Percentiles rank a stretch among this genome's conserved stretches.
phyloP scores from a whole-genome alignment of 2,888 invertebrate species.

The Drosophila peninsularis region DNA sequence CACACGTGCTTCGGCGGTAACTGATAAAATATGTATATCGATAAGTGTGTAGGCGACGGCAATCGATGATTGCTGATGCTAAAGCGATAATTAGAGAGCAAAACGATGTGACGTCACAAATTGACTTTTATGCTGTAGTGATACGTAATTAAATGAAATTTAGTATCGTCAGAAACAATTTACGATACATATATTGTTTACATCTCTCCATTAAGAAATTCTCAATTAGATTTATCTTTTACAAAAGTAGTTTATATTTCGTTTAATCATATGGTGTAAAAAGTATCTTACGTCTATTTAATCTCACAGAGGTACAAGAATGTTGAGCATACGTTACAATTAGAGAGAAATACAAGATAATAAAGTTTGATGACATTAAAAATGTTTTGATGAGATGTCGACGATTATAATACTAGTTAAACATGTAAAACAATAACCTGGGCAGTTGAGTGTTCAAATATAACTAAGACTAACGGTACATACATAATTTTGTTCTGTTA shows the following conservation, averaged over 20 bases:
- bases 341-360: conserved; percentile 11
- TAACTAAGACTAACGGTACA: conserved; percentile 14
- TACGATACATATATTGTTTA: accelerated
- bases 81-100: conserved; percentile 9
- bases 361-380: conserved; percentile 26
- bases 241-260: conserved; percentile 27
- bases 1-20: conserved; percentile 59
- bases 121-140: neutral
- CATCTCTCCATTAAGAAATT: neutral
- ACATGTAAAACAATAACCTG: conserved; percentile 42
- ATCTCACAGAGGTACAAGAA: conserved; percentile 72
- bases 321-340: conserved; percentile 53
- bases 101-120: conserved; percentile 20
- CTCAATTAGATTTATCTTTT: neutral
- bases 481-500: neutral
- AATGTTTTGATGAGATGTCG: conserved; percentile 27
- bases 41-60: conserved; percentile 22
- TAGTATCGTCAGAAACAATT: too few relatives aligned
- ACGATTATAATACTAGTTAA: conserved; percentile 49
- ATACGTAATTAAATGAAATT: neutral
- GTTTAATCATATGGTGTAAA: conserved; percentile 47
- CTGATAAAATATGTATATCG: conserved; percentile 17
- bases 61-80: neutral
- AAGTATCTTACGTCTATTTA: conserved; percentile 56
- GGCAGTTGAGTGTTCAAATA: conserved; percentile 17